Conservation (phyloP, 2,888 invertebrate species). For the Platynereis dumerilii region DNA sequence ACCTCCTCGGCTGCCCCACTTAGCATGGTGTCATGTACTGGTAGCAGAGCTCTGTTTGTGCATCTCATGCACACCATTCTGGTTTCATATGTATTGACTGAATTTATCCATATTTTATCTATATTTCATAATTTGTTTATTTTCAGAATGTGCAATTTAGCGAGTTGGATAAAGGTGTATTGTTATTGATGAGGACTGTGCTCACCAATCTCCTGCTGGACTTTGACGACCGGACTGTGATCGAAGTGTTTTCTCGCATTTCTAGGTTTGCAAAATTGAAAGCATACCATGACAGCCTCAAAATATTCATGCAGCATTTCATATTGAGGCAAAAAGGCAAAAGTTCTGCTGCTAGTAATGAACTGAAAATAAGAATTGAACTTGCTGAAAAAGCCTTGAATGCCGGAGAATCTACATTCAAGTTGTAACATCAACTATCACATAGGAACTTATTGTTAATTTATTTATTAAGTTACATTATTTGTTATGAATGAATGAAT, state of each 20-base stretch:
- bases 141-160: constrained; percentile 83
- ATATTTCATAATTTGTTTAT: constrained; percentile 24
- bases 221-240: constrained; percentile 69
- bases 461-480: too few species aligned
- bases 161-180: constrained; percentile 79
- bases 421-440: background rate
- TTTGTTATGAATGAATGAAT: too few species aligned
- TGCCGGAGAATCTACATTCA: constrained; percentile 12
- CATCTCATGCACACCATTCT: too few species aligned
- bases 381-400: constrained; percentile 42
- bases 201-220: constrained; percentile 77
- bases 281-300: constrained; percentile 78
- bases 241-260: constrained; percentile 76
- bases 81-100: too few species aligned
- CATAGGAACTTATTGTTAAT: too few species aligned
- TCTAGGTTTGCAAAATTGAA: constrained; percentile 76
- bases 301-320: constrained; percentile 87
- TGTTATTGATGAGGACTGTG: constrained; percentile 81
- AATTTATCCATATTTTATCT: background rate
- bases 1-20: too few species aligned
- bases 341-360: constrained; percentile 21
- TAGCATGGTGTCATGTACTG: too few species aligned
- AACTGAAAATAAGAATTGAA: constrained; percentile 40
- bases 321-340: constrained; percentile 67
- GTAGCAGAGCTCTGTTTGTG: too few species aligned